Evolutionary conservation across 2,113 vertebrate species (phyloP).

Genomic region (Sapajus apella): DNA sequence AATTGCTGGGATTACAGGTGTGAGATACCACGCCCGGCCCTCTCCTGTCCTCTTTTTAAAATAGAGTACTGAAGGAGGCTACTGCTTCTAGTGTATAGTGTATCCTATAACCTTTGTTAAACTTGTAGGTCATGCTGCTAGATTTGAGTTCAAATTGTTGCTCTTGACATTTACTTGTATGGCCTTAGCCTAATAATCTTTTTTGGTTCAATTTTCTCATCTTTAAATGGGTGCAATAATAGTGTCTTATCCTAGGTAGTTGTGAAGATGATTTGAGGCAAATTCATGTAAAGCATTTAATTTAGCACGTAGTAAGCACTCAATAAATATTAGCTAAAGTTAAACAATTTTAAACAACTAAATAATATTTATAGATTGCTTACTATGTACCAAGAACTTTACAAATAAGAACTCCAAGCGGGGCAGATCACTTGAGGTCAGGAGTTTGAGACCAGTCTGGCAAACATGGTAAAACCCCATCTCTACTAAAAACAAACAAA

Average conservation of each 20-base stretch:
- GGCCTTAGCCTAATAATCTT: not conserved
- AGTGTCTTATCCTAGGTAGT: not conserved
- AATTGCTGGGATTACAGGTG: too few species aligned
- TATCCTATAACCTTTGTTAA: not conserved
- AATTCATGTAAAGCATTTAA: conserved; percentile 21
- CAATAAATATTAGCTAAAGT: conserved; percentile 28
- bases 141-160: conserved; percentile 37
- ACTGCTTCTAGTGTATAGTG: not conserved
- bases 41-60: not conserved
- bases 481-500: too few species aligned
- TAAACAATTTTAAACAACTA: not conserved
- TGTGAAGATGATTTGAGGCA: not conserved
- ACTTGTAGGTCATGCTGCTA: not conserved
- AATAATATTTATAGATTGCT: not conserved
- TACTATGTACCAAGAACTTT: not conserved
- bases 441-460: too few species aligned
- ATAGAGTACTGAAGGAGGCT: not conserved
- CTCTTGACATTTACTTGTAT: not conserved
- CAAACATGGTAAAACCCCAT: too few species aligned
- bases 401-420: not conserved
- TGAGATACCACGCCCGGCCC: too few species aligned
- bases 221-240: conserved; percentile 4
- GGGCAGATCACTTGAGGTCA: too few species aligned
- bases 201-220: conserved; percentile 44
- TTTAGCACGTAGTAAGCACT: not conserved